These are phyloP conservation scores for Oryzias javanicus DNA, from an alignment of 2,113 vertebrate species.

Conservation along the genomic window DNA sequence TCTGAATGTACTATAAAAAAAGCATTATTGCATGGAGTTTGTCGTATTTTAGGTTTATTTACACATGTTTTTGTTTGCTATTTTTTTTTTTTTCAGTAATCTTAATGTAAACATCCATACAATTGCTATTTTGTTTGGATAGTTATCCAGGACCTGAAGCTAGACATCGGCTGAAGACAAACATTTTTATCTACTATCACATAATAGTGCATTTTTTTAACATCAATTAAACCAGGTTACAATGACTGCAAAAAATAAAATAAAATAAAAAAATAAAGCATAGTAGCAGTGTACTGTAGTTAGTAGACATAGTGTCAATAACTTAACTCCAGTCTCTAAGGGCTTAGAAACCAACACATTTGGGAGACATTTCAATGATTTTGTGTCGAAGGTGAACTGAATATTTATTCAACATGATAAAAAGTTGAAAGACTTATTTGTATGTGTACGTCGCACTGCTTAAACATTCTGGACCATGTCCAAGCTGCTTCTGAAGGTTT, in stretches of 20 bases:
- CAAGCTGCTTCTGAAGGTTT: conserved; percentile 20
- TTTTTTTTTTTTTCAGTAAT: neutral
- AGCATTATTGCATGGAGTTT: too few relatives aligned
- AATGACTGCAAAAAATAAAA: too few relatives aligned
- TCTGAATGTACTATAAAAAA: too few relatives aligned
- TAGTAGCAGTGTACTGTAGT: neutral
- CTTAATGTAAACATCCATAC: neutral
- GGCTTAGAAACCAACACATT: conserved; percentile 42
- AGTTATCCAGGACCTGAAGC: too few relatives aligned
- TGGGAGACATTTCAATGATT: conserved; percentile 59
- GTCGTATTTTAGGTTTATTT: too few relatives aligned
- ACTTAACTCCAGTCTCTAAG: conserved; percentile 41
- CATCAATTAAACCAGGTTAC: too few relatives aligned
- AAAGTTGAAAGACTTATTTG: conserved; percentile 41
- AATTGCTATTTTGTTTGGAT: too few relatives aligned
- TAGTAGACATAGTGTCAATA: conserved; percentile 44
- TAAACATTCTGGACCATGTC: conserved; percentile 25
- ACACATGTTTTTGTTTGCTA: neutral
- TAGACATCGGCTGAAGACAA: too few relatives aligned
- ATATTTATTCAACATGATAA: conserved; percentile 51
- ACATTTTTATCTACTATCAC: too few relatives aligned
- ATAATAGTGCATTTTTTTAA: too few relatives aligned
- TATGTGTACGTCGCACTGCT: conserved; percentile 41
- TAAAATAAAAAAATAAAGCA: too few relatives aligned
- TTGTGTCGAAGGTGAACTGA: conserved; percentile 46